Percentiles rank a stretch among this genome's conserved stretches.
These are phyloP conservation scores for Platichthys flesus DNA, from an alignment of 2,113 vertebrate genomes.

Conservation along the genomic window DNA sequence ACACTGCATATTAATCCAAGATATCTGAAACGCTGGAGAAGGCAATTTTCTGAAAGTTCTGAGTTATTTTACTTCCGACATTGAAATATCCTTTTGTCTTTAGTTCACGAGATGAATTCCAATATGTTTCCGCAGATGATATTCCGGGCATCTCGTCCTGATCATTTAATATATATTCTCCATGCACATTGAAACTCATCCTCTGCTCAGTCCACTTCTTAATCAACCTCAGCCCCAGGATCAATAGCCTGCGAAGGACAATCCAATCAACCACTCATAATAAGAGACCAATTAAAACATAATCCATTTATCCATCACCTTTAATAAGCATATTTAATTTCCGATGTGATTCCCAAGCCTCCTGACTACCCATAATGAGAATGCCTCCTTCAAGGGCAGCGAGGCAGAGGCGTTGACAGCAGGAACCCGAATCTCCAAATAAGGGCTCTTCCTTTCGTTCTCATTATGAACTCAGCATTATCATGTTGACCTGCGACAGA, in stretches of 20 bases:
- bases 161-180: slow-evolving; percentile 44
- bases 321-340: slow-evolving; percentile 78
- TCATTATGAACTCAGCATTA: slow-evolving; percentile 69
- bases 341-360: slow-evolving; percentile 58
- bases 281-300: slow-evolving; percentile 75
- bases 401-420: slow-evolving; percentile 38
- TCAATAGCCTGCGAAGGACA: slow-evolving; percentile 79
- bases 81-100: slow-evolving; percentile 11
- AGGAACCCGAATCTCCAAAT: slow-evolving; percentile 50
- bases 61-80: background rate
- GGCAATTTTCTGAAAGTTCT: background rate
- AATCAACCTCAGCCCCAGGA: slow-evolving; percentile 69
- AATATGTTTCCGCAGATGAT: slow-evolving; percentile 14
- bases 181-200: slow-evolving; percentile 45
- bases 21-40: background rate
- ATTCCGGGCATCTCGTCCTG: slow-evolving; percentile 24
- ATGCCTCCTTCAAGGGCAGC: slow-evolving; percentile 64
- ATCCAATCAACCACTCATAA: slow-evolving; percentile 76
- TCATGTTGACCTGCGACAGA: slow-evolving; percentile 63
- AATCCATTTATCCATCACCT: slow-evolving; percentile 79
- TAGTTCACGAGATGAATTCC: slow-evolving; percentile 6
- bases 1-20: background rate
- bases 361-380: slow-evolving; percentile 64
- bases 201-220: slow-evolving; percentile 59
- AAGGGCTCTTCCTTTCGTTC: slow-evolving; percentile 50